phyloP scores from a whole-genome alignment of 2,888 invertebrate species.

The Ornithoptera priamus region DNA sequence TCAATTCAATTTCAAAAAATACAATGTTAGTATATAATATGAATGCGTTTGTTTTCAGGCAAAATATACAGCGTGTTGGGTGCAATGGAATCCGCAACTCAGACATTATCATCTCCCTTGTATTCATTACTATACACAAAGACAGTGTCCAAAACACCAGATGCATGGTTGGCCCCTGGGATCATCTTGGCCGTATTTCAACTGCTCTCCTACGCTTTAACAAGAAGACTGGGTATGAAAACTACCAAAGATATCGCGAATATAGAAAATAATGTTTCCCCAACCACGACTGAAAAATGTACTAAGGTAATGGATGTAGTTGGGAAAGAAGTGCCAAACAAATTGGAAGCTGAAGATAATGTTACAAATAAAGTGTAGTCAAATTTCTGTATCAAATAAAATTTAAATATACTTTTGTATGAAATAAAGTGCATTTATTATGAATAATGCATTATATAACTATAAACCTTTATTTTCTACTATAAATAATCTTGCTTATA shows the following conservation, averaged over 20 bases:
- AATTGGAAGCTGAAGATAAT: constrained; percentile 4
- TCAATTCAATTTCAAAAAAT: too few relatives aligned
- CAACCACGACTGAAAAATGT: constrained; percentile 15
- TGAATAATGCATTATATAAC: background rate
- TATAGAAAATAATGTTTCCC: constrained; percentile 26
- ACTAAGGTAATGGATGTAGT: constrained; percentile 28
- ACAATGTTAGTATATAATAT: background rate
- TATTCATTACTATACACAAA: constrained; percentile 68
- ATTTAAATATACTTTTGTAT: background rate
- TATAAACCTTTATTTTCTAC: too few relatives aligned
- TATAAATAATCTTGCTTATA: too few relatives aligned
- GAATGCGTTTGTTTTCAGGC: constrained; percentile 50
- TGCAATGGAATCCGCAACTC: constrained; percentile 71
- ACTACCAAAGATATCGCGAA: constrained; percentile 20
- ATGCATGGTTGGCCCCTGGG: constrained; percentile 70
- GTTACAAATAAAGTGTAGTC: constrained; percentile 17
- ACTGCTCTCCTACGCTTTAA: constrained; percentile 55
- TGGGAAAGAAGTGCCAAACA: constrained; percentile 15
- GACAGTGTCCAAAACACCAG: constrained; percentile 61
- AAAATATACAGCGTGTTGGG: constrained; percentile 76
- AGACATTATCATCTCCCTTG: constrained; percentile 64
- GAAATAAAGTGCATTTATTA: background rate
- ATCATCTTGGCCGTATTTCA: constrained; percentile 57
- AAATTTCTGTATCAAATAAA: background rate
- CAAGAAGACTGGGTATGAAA: constrained; percentile 42